phyloP scores from a whole-genome alignment of 1,140 invertebrate species.

The Rhagoletis zephyria region DNA sequence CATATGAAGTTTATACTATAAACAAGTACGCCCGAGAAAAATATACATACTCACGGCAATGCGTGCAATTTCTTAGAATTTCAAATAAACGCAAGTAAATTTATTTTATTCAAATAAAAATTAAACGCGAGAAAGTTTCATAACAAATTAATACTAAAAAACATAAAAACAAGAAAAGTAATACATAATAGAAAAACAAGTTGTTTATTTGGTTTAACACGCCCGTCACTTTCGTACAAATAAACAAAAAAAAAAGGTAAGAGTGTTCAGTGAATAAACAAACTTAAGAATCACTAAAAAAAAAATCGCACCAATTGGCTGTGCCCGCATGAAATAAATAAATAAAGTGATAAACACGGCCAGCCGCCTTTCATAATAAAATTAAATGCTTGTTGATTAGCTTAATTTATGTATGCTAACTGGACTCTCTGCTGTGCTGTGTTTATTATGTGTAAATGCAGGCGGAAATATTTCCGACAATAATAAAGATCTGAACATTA shows the following conservation, averaged over 20 bases:
- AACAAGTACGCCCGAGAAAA: no score
- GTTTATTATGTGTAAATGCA: background rate
- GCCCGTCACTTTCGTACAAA: no score
- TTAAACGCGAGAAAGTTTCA: conserved; percentile 25
- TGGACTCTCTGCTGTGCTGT: background rate
- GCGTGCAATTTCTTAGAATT: conserved; percentile 31
- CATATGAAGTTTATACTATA: background rate
- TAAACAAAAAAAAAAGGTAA: no score
- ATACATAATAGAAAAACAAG: background rate
- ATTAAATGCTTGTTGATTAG: background rate
- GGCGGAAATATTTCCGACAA: background rate
- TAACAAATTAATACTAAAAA: background rate
- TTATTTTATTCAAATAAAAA: background rate
- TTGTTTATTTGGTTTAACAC: background rate
- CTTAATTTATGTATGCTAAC: conserved; percentile 16
- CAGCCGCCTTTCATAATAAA: background rate
- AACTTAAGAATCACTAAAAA: background rate
- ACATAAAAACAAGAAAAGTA: background rate
- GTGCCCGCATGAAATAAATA: background rate
- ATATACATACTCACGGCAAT: background rate
- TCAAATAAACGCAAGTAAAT: background rate
- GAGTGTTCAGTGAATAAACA: background rate
- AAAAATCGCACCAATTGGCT: background rate
- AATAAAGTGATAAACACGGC: background rate
- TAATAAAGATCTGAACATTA: background rate